Evolutionary conservation across 35 echinoderm and acorn worm genomes (phyloP).

Genomic region (Stichopus chloronotus): DNA sequence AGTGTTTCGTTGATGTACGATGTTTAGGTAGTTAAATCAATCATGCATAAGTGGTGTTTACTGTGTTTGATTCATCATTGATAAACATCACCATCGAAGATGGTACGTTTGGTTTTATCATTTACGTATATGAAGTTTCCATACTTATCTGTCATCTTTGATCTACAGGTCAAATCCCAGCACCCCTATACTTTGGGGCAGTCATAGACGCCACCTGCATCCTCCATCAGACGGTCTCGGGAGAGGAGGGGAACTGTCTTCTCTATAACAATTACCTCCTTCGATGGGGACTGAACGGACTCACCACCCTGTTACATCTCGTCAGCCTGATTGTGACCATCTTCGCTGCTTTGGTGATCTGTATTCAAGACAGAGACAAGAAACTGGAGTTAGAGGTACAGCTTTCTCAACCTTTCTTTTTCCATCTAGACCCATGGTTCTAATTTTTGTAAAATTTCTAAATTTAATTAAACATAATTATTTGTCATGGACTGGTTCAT

Average conservation of each 20-base stretch:
- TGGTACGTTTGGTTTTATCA: too few species aligned
- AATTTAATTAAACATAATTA: too few species aligned
- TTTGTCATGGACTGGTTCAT: too few species aligned
- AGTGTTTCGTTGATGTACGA: too few species aligned
- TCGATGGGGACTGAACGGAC: conserved; percentile 39
- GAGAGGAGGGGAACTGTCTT: conserved; percentile 70
- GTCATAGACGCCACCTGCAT: conserved; percentile 81
- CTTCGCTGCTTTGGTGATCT: conserved; percentile 43
- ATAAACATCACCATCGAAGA: too few species aligned
- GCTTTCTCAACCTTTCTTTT: background rate
- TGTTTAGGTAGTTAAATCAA: too few species aligned
- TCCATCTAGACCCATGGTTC: too few species aligned
- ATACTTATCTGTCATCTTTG: too few species aligned
- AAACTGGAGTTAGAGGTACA: background rate
- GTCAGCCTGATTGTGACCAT: background rate
- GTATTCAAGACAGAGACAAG: conserved; percentile 40
- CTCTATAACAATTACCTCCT: conserved; percentile 77
- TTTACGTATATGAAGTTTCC: too few species aligned
- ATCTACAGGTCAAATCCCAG: conserved; percentile 80
- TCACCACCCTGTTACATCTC: conserved; percentile 5
- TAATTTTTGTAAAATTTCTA: too few species aligned
- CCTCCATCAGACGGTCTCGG: conserved; percentile 75
- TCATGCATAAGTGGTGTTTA: too few species aligned
- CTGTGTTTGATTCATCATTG: too few species aligned
- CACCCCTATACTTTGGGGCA: conserved; percentile 81